These are phyloP conservation scores for Eupeodes latifasciatus DNA, from an alignment of 2,888 invertebrate species.

Conservation along the genomic window DNA sequence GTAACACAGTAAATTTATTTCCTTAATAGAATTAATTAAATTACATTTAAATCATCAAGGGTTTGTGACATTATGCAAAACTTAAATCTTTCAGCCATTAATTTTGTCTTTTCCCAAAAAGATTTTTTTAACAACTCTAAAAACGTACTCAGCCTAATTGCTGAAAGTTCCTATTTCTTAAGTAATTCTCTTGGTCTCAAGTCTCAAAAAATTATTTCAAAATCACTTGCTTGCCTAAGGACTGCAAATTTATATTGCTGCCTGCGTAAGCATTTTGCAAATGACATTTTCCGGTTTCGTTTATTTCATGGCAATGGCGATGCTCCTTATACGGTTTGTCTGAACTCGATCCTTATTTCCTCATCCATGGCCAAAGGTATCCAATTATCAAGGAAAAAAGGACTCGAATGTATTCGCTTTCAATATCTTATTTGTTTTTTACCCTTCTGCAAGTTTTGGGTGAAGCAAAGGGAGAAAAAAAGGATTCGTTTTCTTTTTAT, in stretches of 20 bases:
- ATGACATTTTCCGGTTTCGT: slow-evolving; percentile 68
- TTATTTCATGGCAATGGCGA: not conserved
- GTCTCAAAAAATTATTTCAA: not conserved
- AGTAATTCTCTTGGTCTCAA: not conserved
- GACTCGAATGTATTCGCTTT: slow-evolving; percentile 69
- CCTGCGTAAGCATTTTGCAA: slow-evolving; percentile 75
- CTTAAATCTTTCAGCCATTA: not conserved
- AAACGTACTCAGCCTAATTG: slow-evolving; percentile 32
- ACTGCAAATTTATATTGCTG: slow-evolving; percentile 65
- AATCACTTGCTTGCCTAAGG: slow-evolving; percentile 2
- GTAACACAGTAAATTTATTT: not conserved
- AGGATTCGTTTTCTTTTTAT: not conserved
- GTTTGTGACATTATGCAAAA: not conserved
- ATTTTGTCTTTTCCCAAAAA: not conserved
- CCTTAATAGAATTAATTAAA: not conserved
- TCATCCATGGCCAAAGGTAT: slow-evolving; percentile 59
- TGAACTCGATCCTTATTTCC: slow-evolving; percentile 28
- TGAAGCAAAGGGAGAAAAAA: not conserved
- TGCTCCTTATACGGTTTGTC: slow-evolving; percentile 25
- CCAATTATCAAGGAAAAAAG: slow-evolving; percentile 61
- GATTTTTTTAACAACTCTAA: not conserved
- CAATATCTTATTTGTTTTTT: slow-evolving; percentile 19
- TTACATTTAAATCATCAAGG: not conserved
- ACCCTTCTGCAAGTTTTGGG: slow-evolving; percentile 7
- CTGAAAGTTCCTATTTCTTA: not conserved